phyloP scores from a whole-genome alignment of 64 coral and sea anemone genomes.

The Anthopleura sola region DNA sequence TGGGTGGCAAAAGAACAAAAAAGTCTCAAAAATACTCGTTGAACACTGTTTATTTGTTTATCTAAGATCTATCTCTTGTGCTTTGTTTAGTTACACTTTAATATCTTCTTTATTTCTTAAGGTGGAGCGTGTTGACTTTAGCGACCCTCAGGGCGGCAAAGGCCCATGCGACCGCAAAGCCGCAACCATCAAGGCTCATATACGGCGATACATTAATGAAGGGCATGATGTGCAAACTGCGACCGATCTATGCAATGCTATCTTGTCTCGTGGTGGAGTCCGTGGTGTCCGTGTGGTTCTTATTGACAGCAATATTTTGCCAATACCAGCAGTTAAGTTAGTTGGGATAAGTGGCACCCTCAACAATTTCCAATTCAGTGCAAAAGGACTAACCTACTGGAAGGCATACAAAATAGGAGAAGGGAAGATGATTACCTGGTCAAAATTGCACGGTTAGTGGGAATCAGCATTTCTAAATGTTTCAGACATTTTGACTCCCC shows the following conservation, averaged over 20 bases:
- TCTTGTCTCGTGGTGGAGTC: neutral
- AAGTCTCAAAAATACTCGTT: no score
- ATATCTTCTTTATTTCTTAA: no score
- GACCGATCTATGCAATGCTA: neutral
- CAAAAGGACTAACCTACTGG: constrained; percentile 17
- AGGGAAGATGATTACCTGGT: constrained; percentile 26
- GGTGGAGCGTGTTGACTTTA: no score
- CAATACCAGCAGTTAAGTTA: neutral
- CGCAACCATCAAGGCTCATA: neutral
- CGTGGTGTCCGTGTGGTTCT: neutral
- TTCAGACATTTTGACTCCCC: no score
- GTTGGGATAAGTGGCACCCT: constrained; percentile 11
- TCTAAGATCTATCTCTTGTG: no score
- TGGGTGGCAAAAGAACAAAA: no score
- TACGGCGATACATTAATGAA: neutral
- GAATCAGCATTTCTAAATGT: no score
- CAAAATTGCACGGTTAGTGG: constrained; percentile 37
- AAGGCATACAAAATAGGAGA: constrained; percentile 28
- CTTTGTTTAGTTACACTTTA: no score
- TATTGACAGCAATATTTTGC: neutral
- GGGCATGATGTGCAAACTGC: constrained; percentile 13
- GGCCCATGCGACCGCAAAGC: constrained; percentile 2
- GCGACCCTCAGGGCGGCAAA: neutral
- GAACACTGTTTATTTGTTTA: no score
- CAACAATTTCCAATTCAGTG: constrained; percentile 7